Base-by-base conservation (phyloP, 2,797 vertebrate species). In the Takifugu rubripes region DNA sequence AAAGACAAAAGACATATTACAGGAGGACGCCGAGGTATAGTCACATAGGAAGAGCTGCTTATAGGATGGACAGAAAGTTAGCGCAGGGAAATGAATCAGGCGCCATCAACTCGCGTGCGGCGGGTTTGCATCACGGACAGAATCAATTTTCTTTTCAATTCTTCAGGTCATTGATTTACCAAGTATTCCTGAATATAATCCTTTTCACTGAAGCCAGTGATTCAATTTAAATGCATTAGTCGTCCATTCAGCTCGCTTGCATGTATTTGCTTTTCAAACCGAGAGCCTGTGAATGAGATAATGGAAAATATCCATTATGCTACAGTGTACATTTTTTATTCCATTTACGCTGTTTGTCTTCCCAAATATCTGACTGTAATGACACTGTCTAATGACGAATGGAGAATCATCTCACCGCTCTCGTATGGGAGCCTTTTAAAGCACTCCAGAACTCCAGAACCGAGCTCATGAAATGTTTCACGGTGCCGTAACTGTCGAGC, bases 181-280 rank as follows among this genome's bases (percentile, higher is more conserved):
- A 59, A 74, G 64, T 75, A 74, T 68, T 69, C 29, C 52, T 74
- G 62, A 72, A 66, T 59, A 75, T 82, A 78, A 79, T 86, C 74
- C 65, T 49, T 65, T 67, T 74, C 59, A 55, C 61, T 59, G 51
- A 75, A 74, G 57, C 68, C 68, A 74, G 40, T 72, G 72, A 83
- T 84, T 76, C 72, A 83, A 76, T 85, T 83, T 74, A 64, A 85
- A 84, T 84, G 68, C 74, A 83, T 86, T 79, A 85, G 73, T 72
- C 60, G 25, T 69, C 76, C 45, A 74, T 85, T 84, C 74, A 75
- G 64, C 70, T 78, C 66, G 25, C 68, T 70, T 67, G 72, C 60
- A 46, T 79, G 79, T 81, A 72, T 86, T 86, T 87, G 74, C 78
- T 79, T 79, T 82, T 75, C 75, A 77, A 68, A 63, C 68, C 59